Evolutionary conservation across 2,797 vertebrate species (phyloP).

Genomic region (Malacoraja senta): DNA sequence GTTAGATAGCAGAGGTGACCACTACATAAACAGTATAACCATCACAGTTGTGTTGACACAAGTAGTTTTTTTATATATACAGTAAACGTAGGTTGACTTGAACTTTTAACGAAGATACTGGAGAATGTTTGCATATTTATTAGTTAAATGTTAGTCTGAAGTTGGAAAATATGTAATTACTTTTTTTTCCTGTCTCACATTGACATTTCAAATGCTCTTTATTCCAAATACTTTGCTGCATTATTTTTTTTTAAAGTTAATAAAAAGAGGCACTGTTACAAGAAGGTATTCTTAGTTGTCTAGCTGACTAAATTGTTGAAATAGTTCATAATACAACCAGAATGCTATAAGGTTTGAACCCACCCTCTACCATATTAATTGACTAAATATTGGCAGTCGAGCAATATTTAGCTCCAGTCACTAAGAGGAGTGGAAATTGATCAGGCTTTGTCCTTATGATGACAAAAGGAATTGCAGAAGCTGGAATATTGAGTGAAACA

Average conservation of each 20-base stretch:
- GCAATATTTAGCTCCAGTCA: background rate
- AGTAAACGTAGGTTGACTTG: slow-evolving; percentile 26
- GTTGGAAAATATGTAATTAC: background rate
- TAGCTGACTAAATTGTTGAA: background rate
- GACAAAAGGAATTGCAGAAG: too few relatives aligned
- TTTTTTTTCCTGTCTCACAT: background rate
- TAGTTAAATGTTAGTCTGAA: slow-evolving; percentile 24
- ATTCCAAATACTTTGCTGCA: background rate
- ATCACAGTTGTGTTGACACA: slow-evolving; percentile 29
- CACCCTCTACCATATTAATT: background rate
- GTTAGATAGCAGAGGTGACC: background rate
- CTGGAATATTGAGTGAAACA: too few relatives aligned
- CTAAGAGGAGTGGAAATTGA: background rate
- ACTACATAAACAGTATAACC: slow-evolving; percentile 2
- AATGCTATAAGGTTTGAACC: background rate
- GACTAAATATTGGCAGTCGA: background rate
- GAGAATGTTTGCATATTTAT: slow-evolving; percentile 31
- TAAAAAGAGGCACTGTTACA: background rate
- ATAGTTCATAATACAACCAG: background rate
- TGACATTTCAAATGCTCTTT: background rate
- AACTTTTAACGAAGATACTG: slow-evolving; percentile 34
- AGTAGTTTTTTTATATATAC: slow-evolving; percentile 33
- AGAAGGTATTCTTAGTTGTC: background rate
- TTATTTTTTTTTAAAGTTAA: too few relatives aligned
- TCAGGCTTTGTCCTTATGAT: background rate